Conservation (phyloP, 2,888 invertebrate species). For the Drosophila borborema region DNA sequence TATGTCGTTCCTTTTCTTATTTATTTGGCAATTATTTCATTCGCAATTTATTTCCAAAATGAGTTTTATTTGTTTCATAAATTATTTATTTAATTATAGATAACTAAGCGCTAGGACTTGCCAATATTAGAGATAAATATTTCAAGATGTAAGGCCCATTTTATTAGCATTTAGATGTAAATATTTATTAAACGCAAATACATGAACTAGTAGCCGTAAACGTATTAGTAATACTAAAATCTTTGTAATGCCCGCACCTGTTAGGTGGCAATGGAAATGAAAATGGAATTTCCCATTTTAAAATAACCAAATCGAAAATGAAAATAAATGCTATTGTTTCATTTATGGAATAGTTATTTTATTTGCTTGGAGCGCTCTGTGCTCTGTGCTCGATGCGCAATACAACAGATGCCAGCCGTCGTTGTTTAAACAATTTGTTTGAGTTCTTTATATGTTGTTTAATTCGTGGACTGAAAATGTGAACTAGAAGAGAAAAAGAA, state of each 20-base stretch:
- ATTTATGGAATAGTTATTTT: slow-evolving; percentile 42
- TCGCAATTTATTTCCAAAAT: slow-evolving; percentile 2
- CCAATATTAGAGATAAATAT: slow-evolving; percentile 30
- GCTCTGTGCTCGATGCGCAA: slow-evolving; percentile 38
- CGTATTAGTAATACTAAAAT: slow-evolving; percentile 29
- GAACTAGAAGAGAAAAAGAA: slow-evolving; percentile 12
- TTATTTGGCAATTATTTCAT: not conserved
- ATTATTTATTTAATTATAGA: not conserved
- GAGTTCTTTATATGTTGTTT: not conserved
- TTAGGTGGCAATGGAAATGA: slow-evolving; percentile 31
- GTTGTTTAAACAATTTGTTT: slow-evolving; percentile 46
- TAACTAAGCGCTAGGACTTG: slow-evolving; percentile 13
- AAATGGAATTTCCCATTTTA: slow-evolving; percentile 1
- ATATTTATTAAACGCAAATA: slow-evolving; percentile 32
- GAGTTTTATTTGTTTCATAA: not conserved
- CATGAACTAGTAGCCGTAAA: slow-evolving; percentile 23
- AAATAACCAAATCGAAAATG: slow-evolving; percentile 26
- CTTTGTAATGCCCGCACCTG: slow-evolving; percentile 33
- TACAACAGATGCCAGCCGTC: slow-evolving; percentile 54
- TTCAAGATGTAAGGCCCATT: slow-evolving; percentile 6
- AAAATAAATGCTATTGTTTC: slow-evolving; percentile 41
- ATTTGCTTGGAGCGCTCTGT: slow-evolving; percentile 42
- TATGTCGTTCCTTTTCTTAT: slow-evolving; percentile 13
- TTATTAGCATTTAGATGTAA: slow-evolving; percentile 40
- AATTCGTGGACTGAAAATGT: slow-evolving; percentile 18